Conservation (phyloP, 1,140 invertebrate species). For the Drosophila novamexicana region DNA sequence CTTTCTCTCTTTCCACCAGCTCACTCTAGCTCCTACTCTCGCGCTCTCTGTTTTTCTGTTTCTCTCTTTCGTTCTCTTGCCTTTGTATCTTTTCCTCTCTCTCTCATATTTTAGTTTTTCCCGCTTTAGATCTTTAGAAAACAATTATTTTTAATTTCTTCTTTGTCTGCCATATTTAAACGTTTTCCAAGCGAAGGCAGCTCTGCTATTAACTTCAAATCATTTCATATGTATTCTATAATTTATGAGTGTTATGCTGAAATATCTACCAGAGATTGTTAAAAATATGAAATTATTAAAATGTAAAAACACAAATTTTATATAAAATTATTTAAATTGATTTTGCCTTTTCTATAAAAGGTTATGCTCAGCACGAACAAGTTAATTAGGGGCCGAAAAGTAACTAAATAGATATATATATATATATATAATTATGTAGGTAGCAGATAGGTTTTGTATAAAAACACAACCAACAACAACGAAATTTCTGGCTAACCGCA, state of each 20-base stretch:
- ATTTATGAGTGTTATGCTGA: no score
- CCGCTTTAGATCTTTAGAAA: neutral
- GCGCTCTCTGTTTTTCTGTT: neutral
- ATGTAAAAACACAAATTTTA: no score
- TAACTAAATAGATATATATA: conserved; percentile 1
- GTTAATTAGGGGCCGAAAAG: neutral
- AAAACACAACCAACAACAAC: conserved; percentile 15
- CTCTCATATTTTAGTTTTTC: neutral
- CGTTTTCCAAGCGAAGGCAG: no score
- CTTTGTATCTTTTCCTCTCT: neutral
- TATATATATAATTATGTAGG: neutral
- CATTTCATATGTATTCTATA: no score
- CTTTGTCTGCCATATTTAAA: no score
- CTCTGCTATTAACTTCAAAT: no score
- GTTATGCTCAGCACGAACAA: no score
- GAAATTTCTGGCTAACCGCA: conserved; percentile 47
- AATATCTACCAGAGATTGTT: no score
- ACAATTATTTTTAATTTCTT: no score
- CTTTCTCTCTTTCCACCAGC: neutral
- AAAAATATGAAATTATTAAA: no score
- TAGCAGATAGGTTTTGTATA: neutral
- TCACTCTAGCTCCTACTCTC: neutral
- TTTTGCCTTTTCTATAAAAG: neutral
- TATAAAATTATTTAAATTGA: neutral
- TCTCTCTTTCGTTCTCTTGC: neutral